Percentiles rank a stretch among this genome's conserved stretches.
Evolutionary conservation across 2,888 invertebrate genomes (phyloP).

Genomic region (Athripsodes cinereus): DNA sequence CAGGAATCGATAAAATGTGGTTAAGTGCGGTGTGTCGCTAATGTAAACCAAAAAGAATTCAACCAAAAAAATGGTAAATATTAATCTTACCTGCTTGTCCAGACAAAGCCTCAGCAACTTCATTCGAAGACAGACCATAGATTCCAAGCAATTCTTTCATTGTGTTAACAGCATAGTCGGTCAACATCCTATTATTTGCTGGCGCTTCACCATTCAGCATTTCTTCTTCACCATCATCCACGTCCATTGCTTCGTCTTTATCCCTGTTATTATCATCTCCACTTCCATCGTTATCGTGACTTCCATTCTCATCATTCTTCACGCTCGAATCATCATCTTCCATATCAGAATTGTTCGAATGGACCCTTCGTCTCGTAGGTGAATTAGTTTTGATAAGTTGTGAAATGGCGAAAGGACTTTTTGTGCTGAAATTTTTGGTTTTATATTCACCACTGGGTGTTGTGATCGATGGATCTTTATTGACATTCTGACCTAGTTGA

Average conservation of each 20-base stretch:
- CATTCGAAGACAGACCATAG: constrained; percentile 65
- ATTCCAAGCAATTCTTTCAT: constrained; percentile 73
- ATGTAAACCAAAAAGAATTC: neutral
- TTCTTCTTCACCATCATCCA: constrained; percentile 34
- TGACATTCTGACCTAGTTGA: constrained; percentile 38
- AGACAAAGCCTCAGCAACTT: constrained; percentile 63
- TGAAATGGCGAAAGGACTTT: constrained; percentile 52
- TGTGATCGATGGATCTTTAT: constrained; percentile 28
- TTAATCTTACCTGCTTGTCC: constrained; percentile 61
- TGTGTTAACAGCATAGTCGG: constrained; percentile 73
- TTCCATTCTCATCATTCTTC: constrained; percentile 20
- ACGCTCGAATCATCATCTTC: constrained; percentile 36
- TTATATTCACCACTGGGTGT: constrained; percentile 27
- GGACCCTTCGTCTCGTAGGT: constrained; percentile 49
- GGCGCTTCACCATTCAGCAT: constrained; percentile 40
- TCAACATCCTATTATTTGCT: constrained; percentile 56
- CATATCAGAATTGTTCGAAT: constrained; percentile 43
- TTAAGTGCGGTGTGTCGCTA: too few species aligned
- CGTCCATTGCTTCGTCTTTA: constrained; percentile 37
- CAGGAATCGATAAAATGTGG: too few species aligned
- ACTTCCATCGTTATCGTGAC: constrained; percentile 32
- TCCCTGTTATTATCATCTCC: constrained; percentile 39
- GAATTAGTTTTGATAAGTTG: constrained; percentile 51
- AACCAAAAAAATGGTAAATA: neutral
- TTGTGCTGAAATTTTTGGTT: constrained; percentile 48